These are phyloP conservation scores for Drosophila elegans DNA, from an alignment of 1,140 invertebrate genomes.

Conservation along the genomic window DNA sequence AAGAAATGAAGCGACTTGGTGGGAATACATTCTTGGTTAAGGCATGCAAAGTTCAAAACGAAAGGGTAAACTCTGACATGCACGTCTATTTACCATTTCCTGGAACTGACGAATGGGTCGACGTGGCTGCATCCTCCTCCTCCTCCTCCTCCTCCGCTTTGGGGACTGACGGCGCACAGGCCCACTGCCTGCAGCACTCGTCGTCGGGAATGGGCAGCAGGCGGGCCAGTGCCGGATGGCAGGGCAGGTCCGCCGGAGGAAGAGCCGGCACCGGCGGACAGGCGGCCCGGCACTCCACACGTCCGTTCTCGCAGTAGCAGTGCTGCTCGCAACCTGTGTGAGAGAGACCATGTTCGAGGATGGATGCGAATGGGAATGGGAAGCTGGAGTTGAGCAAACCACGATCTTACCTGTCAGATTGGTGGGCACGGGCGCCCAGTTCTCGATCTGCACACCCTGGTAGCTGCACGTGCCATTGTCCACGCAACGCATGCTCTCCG, in stretches of 20 bases:
- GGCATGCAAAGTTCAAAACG: slow-evolving; percentile 41
- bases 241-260: slow-evolving; percentile 90
- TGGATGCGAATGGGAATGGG: neutral
- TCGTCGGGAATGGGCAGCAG: slow-evolving; percentile 90
- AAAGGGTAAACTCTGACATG: slow-evolving; percentile 18
- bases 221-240: slow-evolving; percentile 88
- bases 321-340: slow-evolving; percentile 91
- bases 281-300: slow-evolving; percentile 91
- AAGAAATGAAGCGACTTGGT: slow-evolving; percentile 17
- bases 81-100: slow-evolving; percentile 59
- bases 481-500: slow-evolving; percentile 90
- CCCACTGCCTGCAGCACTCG: slow-evolving; percentile 92
- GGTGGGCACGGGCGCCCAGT: slow-evolving; percentile 89
- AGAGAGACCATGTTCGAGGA: slow-evolving; percentile 8
- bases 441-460: slow-evolving; percentile 88
- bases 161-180: slow-evolving; percentile 85
- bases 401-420: slow-evolving; percentile 85
- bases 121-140: slow-evolving; percentile 13
- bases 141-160: slow-evolving; percentile 48
- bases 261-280: slow-evolving; percentile 90
- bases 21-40: slow-evolving; percentile 11
- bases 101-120: slow-evolving; percentile 3
- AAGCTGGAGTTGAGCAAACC: slow-evolving; percentile 12
- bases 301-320: slow-evolving; percentile 94
- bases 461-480: slow-evolving; percentile 92